Base-by-base conservation (phyloP, 2,888 invertebrate genomes). In the Corbicula japonica region DNA sequence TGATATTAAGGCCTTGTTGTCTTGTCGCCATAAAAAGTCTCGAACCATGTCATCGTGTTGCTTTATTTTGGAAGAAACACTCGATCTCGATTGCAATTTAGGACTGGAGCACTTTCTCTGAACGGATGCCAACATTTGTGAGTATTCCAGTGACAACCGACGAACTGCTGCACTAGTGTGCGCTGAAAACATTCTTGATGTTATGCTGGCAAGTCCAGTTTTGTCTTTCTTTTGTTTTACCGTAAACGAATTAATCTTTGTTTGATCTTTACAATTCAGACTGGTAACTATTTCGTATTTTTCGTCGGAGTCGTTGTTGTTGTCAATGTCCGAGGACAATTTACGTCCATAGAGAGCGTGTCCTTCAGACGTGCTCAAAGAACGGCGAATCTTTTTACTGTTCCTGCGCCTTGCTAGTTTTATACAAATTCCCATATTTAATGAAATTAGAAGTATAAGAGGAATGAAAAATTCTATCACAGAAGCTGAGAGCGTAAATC, bases 1-100 rank as follows among this genome's bases (percentile, higher is more conserved):
- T 18, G 86, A 88, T 34, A 89, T 74, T 2, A 90, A 80, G 0
- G 91, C 91, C 62, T 90, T 91, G 50, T 88, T 89, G 81, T 90
- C 90, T 48, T 91, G 91, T n/a, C 89, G 85, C 10, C 87, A 78
- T 10, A 91, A 73, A 34, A 88, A 85, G 32, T 90, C 89, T 58
- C 86, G 83, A 1, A 90, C 90, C 38, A 89, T 80, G 28, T 90
- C 89, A 30, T 90, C 90, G 34, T 85, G 84, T 30, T 83, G 82
- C 18, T 73, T 76, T 18, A 44, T 26, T 32, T 76, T 58, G 18
- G 77, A 77, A 26, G 70, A 78, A 34, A 70, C 44, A 34, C 80
- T 68, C 70, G 76, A 34, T 70, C 65, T 52, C 6, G 52, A 38
- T 10, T 23, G n/a, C 8, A 35, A 26, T 52, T 30, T 35, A n/a